A percentile compares a stretch with the other conserved stretches of the same genome.
These are phyloP conservation scores for Salvelinus namaycush DNA, from an alignment of 2,113 vertebrate species.

Conservation along the genomic window DNA sequence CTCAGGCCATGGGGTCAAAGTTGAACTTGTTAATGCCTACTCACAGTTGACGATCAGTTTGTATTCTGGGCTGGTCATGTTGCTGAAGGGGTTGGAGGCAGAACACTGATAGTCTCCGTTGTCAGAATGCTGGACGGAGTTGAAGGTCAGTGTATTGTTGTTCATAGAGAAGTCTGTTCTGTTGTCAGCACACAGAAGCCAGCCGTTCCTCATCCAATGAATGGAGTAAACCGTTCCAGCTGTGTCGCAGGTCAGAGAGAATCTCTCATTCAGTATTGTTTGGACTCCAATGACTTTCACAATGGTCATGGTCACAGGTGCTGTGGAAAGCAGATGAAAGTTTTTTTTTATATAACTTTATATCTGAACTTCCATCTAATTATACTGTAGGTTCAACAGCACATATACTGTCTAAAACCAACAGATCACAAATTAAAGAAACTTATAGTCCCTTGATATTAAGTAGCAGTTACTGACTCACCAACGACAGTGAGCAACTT, in stretches of 20 bases:
- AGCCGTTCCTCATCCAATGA: slow-evolving; percentile 49
- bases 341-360: no score
- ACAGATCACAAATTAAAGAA: no score
- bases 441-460: no score
- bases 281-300: not conserved
- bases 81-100: slow-evolving; percentile 41
- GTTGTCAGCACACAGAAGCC: slow-evolving; percentile 30
- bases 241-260: slow-evolving; percentile 40
- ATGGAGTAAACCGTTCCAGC: slow-evolving; percentile 11
- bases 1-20: no score
- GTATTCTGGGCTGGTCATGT: slow-evolving; percentile 45
- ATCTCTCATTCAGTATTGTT: slow-evolving; percentile 32
- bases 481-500: not conserved
- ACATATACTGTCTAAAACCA: no score
- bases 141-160: slow-evolving; percentile 52
- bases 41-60: slow-evolving; percentile 65
- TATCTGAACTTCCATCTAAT: no score
- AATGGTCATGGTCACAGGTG: slow-evolving; percentile 18
- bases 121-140: slow-evolving; percentile 28
- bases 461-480: not conserved
- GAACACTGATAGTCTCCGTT: slow-evolving; percentile 51
- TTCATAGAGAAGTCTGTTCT: slow-evolving; percentile 5
- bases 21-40: slow-evolving; percentile 33
- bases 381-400: slow-evolving; percentile 16
- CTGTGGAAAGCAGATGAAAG: slow-evolving; percentile 20